phyloP scores from a whole-genome alignment of 2,797 vertebrate species.

The Silurus aristotelis region DNA sequence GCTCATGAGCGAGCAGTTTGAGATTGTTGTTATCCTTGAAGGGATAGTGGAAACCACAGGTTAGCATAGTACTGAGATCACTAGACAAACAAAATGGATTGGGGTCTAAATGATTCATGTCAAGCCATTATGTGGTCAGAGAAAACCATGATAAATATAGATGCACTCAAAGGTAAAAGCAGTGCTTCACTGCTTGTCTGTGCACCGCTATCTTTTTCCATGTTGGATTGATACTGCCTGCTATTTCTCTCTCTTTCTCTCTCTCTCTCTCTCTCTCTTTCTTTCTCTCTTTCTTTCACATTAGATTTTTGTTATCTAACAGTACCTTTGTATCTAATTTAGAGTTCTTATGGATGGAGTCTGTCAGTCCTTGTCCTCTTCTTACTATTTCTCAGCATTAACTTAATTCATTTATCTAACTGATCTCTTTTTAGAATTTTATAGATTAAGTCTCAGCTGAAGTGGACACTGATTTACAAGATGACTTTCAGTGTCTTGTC shows the following conservation, averaged over 20 bases:
- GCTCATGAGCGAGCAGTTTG: constrained; percentile 84
- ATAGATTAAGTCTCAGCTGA: too few relatives aligned
- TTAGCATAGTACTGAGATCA: constrained; percentile 58
- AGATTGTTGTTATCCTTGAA: constrained; percentile 90
- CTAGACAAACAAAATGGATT: constrained; percentile 17
- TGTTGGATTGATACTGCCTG: constrained; percentile 5
- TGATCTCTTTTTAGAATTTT: too few relatives aligned
- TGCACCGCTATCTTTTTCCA: constrained; percentile 16
- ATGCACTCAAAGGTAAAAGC: constrained; percentile 30
- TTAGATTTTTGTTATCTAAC: too few relatives aligned
- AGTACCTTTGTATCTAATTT: too few relatives aligned
- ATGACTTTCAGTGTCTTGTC: too few relatives aligned
- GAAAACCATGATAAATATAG: constrained; percentile 31
- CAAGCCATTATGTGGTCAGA: constrained; percentile 27
- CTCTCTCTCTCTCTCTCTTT: background rate
- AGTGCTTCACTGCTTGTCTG: constrained; percentile 7
- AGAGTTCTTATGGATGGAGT: too few relatives aligned
- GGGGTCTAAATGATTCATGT: constrained; percentile 33
- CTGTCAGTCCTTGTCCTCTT: too few relatives aligned
- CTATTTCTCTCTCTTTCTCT: constrained; percentile 20
- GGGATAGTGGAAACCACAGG: constrained; percentile 91
- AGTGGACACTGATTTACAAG: too few relatives aligned
- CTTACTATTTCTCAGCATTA: too few relatives aligned
- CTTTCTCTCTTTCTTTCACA: constrained; percentile 6
- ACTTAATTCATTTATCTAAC: too few relatives aligned